phyloP scores from a whole-genome alignment of 2,888 invertebrate species.

The Ditylenchus weischeri region DNA sequence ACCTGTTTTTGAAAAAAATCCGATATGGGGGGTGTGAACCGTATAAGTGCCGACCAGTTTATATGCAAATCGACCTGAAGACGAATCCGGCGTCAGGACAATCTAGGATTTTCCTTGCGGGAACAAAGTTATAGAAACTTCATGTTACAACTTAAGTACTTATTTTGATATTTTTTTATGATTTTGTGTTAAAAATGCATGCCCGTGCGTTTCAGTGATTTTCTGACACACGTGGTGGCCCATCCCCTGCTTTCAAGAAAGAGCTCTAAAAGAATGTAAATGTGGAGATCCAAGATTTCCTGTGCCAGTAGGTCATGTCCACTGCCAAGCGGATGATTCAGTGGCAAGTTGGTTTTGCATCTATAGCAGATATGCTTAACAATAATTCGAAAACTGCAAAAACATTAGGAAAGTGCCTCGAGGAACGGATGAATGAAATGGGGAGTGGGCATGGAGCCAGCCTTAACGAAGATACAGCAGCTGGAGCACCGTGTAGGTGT shows the following conservation, averaged over 20 bases:
- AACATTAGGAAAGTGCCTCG: conserved; percentile 49
- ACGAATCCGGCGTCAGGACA: no score
- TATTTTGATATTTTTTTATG: no score
- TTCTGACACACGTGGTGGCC: conserved; percentile 51
- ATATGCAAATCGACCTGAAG: no score
- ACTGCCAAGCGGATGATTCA: conserved; percentile 51
- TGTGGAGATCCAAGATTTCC: conserved; percentile 58
- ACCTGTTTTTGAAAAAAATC: no score
- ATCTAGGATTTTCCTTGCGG: no score
- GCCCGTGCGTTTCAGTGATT: conserved; percentile 45
- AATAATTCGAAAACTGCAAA: background rate
- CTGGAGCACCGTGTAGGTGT: conserved; percentile 48
- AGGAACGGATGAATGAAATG: conserved; percentile 44
- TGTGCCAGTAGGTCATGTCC: conserved; percentile 38
- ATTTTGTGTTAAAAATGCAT: no score
- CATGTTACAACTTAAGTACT: no score
- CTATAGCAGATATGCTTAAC: background rate
- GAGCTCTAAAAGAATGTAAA: conserved; percentile 49
- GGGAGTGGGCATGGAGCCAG: conserved; percentile 34
- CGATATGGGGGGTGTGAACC: no score
- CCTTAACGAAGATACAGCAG: conserved; percentile 15
- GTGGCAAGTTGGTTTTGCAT: conserved; percentile 36
- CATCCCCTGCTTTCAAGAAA: conserved; percentile 53
- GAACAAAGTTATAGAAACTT: no score
- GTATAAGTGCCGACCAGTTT: no score